Evolutionary conservation across 2,113 vertebrate species (phyloP).

Genomic region (Glaucomys volans): DNA sequence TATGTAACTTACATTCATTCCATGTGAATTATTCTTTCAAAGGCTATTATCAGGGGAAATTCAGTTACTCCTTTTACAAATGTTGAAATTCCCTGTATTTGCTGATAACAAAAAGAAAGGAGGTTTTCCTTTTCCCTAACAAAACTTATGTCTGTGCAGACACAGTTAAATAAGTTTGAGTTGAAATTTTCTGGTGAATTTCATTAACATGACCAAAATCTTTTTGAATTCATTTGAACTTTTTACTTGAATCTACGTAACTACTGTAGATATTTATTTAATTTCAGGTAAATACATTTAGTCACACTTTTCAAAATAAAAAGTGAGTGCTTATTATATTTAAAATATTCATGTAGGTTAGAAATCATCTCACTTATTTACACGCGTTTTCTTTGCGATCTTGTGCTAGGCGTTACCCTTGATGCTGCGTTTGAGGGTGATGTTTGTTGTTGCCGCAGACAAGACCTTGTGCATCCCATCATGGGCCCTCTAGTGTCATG

Average conservation of each 20-base stretch:
- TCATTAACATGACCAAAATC: not conserved
- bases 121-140: not conserved
- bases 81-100: not conserved
- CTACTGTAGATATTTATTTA: not conserved
- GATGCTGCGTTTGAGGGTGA: too few relatives aligned
- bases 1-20: not conserved
- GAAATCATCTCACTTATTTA: not conserved
- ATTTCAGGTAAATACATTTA: not conserved
- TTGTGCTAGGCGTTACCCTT: too few relatives aligned
- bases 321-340: not conserved
- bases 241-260: not conserved
- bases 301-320: not conserved
- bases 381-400: not conserved
- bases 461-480: not conserved
- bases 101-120: not conserved
- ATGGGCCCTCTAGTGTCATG: not conserved
- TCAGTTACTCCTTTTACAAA: not conserved
- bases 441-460: too few relatives aligned
- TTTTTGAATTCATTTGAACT: constrained; percentile 4
- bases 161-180: not conserved
- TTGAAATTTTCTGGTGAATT: not conserved
- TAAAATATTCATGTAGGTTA: not conserved
- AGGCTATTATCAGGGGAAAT: not conserved
- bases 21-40: not conserved
- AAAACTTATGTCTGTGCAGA: not conserved